Base-by-base conservation (phyloP, 2,797 vertebrate genomes). In the Strix occidentalis region DNA sequence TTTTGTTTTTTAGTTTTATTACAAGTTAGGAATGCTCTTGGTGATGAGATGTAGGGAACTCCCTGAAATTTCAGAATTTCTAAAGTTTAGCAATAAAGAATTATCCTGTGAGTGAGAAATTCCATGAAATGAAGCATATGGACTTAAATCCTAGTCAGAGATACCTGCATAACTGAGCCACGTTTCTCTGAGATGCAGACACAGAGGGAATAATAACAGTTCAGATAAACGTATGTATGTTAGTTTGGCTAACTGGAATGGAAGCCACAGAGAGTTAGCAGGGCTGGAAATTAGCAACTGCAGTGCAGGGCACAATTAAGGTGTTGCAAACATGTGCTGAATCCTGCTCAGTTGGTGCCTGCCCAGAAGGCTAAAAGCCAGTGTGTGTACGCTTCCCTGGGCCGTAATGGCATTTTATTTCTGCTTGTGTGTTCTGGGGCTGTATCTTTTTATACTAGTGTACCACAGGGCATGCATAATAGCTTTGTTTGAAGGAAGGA, bases 141-240 rank as follows among this genome's bases (percentile, higher is more conserved):
- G 18, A 26, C n/a, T 79, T 41, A 24, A 76, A 43, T 33, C 35
- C 43, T 68, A 33, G 28, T n/a, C 37, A 7, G 39, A 29, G 5
- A 9, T 29, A 18, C 19, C 21, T 35, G 39, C 11, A 5, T 37
- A 51, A 33, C 4, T 41, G 64, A 71, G 14, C n/a, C 23, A 4
- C 0, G 1, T 56, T 75, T 79, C 56, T 17, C 18, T 4, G 41
- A 29, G 26, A 9, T 24, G 11, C 14, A 7, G 4, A 2, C 17
- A 28, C 11, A 64, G 33, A 43, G 11, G n/a, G 39, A 72, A 43
- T 31, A 63, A 46, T 8, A 7, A 7, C 9, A 45, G 14, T 29
- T 63, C 57, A 41, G 57, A 10, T 48, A 57, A 70, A 16, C 4
- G 2, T 16, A 6, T 1, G 0, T 39, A 10, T 43, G 11, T 7